Evolutionary conservation across 2,113 vertebrate species (phyloP).

Genomic region (Larimichthys crocea): DNA sequence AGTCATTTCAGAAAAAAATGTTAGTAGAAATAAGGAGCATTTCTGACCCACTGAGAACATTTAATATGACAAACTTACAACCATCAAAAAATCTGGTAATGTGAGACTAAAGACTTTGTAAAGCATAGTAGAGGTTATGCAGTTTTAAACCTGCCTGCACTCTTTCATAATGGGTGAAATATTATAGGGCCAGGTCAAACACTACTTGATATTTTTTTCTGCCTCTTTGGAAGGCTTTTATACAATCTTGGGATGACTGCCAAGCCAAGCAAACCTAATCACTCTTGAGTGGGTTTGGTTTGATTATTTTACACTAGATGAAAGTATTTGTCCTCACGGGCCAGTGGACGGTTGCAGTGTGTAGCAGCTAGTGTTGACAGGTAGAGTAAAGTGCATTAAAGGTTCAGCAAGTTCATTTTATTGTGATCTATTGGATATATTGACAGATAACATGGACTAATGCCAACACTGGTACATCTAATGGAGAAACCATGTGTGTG

Average conservation of each 20-base stretch:
- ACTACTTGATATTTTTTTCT: conserved; percentile 40
- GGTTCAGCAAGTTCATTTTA: conserved; percentile 60
- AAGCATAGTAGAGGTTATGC: background rate
- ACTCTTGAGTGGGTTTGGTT: conserved; percentile 41
- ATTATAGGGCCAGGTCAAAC: conserved; percentile 36
- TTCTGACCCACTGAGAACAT: too few relatives aligned
- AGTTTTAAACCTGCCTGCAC: conserved; percentile 9
- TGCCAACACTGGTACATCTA: conserved; percentile 28
- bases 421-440: conserved; percentile 43
- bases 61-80: too few relatives aligned
- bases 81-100: background rate
- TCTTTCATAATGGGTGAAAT: conserved; percentile 52
- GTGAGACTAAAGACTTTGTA: background rate
- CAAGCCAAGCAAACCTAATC: conserved; percentile 69
- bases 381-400: conserved; percentile 47
- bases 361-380: conserved; percentile 50
- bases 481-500: conserved; percentile 15
- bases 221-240: conserved; percentile 33
- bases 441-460: conserved; percentile 47
- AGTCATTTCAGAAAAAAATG: too few relatives aligned
- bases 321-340: conserved; percentile 47
- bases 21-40: too few relatives aligned
- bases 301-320: conserved; percentile 60
- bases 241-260: conserved; percentile 37
- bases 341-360: conserved; percentile 19